Percentiles rank a stretch among this genome's conserved stretches.
phyloP scores from a whole-genome alignment of 35 echinoderm and acorn worm genomes.

The Diadema setosum region DNA sequence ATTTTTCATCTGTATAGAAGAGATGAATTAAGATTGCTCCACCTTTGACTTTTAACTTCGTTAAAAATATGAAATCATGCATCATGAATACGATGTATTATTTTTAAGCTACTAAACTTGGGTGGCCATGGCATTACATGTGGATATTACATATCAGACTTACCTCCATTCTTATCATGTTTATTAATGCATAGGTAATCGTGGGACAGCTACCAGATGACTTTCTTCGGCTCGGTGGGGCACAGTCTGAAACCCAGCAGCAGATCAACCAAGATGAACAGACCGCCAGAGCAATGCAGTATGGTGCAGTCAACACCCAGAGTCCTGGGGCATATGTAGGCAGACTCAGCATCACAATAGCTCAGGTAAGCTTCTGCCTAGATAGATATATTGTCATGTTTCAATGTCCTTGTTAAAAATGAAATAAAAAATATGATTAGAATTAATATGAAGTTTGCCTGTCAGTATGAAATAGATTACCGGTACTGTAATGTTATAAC shows the following conservation, averaged over 20 bases:
- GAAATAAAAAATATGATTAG: background rate
- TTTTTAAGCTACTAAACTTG: no score
- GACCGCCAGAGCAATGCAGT: constrained; percentile 87
- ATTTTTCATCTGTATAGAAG: no score
- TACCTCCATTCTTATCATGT: background rate
- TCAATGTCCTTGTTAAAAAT: background rate
- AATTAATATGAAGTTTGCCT: background rate
- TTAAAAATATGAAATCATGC: no score
- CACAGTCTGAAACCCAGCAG: background rate
- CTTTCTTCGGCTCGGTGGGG: constrained; percentile 55
- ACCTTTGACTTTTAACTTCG: no score
- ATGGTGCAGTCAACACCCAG: constrained; percentile 1
- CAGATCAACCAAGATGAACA: constrained; percentile 85
- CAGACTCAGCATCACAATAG: constrained; percentile 85
- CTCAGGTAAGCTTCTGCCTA: constrained; percentile 43
- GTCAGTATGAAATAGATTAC: background rate
- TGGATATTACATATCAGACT: no score
- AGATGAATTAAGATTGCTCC: no score
- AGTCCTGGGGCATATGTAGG: constrained; percentile 1
- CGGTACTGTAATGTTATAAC: background rate
- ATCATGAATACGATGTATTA: no score
- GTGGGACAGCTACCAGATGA: constrained; percentile 75
- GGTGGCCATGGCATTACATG: no score
- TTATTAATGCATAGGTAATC: constrained; percentile 32
- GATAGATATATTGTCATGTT: background rate